These are phyloP conservation scores for Drosophila setosimentum DNA, from an alignment of 2,888 invertebrate species.

Conservation along the genomic window DNA sequence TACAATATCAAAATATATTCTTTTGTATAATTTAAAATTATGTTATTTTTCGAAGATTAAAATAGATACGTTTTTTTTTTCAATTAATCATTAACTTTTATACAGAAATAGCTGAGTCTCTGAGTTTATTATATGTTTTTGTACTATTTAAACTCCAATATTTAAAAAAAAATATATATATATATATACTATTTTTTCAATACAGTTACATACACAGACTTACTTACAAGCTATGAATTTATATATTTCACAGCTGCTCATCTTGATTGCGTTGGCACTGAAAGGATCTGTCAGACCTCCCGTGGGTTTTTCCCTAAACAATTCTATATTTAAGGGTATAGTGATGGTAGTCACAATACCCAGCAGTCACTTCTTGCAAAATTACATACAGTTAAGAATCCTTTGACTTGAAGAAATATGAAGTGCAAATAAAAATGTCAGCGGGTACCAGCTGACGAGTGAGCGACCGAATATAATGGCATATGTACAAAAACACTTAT, in stretches of 20 bases:
- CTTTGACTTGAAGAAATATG: slow-evolving; percentile 32
- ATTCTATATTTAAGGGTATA: slow-evolving; percentile 6
- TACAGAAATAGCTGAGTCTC: no score
- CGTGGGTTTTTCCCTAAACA: background rate
- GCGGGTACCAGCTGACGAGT: slow-evolving; percentile 32
- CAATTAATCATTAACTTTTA: no score
- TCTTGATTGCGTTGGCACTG: background rate
- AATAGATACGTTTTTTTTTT: no score
- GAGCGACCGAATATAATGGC: slow-evolving; percentile 19
- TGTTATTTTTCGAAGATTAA: no score
- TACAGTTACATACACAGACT: background rate
- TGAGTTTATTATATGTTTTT: no score
- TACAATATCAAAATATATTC: background rate
- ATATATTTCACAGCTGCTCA: background rate
- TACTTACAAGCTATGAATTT: background rate
- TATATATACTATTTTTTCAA: no score
- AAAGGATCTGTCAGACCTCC: background rate
- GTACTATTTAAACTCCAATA: no score
- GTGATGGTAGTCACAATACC: slow-evolving; percentile 11
- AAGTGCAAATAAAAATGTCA: slow-evolving; percentile 49
- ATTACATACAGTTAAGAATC: slow-evolving; percentile 33
- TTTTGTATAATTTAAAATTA: background rate
- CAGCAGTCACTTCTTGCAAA: slow-evolving; percentile 11
- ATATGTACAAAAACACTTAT: slow-evolving; percentile 14
- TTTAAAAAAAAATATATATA: no score